Percentiles rank a stretch among this genome's conserved stretches.
phyloP scores from a whole-genome alignment of 2,113 vertebrate species.

The Osmerus eperlanus region DNA sequence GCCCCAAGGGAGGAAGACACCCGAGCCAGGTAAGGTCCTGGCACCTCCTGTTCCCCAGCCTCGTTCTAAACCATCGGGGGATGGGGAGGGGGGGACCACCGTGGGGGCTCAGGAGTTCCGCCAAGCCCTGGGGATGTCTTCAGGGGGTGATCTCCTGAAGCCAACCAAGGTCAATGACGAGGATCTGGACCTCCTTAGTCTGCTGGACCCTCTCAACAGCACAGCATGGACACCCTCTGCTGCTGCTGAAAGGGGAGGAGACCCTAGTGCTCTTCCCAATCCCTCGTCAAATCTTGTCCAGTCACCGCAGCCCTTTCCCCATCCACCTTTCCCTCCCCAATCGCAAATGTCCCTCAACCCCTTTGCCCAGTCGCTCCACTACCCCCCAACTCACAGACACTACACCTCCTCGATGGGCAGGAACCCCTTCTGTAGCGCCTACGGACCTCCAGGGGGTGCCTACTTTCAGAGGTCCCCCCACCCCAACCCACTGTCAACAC shows the following conservation, averaged over 20 bases:
- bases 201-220: slow-evolving; percentile 83
- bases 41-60: slow-evolving; percentile 71
- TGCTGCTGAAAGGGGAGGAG: slow-evolving; percentile 11
- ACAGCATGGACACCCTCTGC: slow-evolving; percentile 9
- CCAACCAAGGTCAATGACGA: slow-evolving; percentile 61
- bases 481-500: slow-evolving; percentile 69
- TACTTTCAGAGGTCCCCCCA: slow-evolving; percentile 72
- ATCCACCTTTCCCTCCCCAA: slow-evolving; percentile 62
- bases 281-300: slow-evolving; percentile 48
- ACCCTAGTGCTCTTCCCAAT: slow-evolving; percentile 33
- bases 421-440: slow-evolving; percentile 75
- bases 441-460: slow-evolving; percentile 60
- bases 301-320: slow-evolving; percentile 67
- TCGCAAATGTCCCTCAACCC: slow-evolving; percentile 80
- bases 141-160: slow-evolving; percentile 70
- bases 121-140: slow-evolving; percentile 58
- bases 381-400: slow-evolving; percentile 64
- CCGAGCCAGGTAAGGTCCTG: slow-evolving; percentile 82
- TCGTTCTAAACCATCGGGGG: slow-evolving; percentile 70
- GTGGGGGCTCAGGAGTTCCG: slow-evolving; percentile 65
- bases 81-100: slow-evolving; percentile 50
- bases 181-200: slow-evolving; percentile 77
- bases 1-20: slow-evolving; percentile 90
- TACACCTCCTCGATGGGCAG: slow-evolving; percentile 72
- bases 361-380: slow-evolving; percentile 72